These are phyloP conservation scores for Drosophila cardini DNA, from an alignment of 1,140 invertebrate species.

Conservation along the genomic window DNA sequence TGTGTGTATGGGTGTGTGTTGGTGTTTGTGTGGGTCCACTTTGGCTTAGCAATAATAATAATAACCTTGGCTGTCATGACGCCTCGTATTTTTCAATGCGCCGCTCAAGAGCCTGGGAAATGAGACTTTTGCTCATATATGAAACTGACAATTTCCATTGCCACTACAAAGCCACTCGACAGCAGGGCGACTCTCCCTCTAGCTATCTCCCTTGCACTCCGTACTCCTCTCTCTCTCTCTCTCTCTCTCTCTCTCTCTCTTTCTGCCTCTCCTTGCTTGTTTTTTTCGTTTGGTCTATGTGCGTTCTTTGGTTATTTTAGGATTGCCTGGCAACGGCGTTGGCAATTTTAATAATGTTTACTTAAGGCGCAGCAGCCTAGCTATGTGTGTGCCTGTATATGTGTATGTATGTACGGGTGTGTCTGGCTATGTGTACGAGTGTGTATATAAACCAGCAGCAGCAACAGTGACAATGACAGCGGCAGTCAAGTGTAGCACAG, in stretches of 20 bases:
- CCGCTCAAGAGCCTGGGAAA: slow-evolving; percentile 31
- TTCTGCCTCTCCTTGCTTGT: background rate
- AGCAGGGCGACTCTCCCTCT: slow-evolving; percentile 8
- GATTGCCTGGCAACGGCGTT: slow-evolving; percentile 73
- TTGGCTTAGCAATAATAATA: slow-evolving; percentile 78
- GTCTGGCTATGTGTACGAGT: slow-evolving; percentile 21
- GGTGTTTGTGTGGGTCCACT: slow-evolving; percentile 62
- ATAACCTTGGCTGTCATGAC: slow-evolving; percentile 76
- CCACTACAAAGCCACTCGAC: slow-evolving; percentile 61
- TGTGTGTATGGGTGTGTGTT: slow-evolving; percentile 5
- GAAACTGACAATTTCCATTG: slow-evolving; percentile 79
- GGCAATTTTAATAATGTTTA: slow-evolving; percentile 83
- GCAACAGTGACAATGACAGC: slow-evolving; percentile 8
- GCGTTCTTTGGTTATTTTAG: slow-evolving; percentile 72
- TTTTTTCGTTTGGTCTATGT: slow-evolving; percentile 23
- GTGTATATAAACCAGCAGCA: slow-evolving; percentile 50
- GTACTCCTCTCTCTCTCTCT: background rate
- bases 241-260: background rate
- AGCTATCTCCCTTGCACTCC: background rate
- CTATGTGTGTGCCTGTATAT: slow-evolving; percentile 8
- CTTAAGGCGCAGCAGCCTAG: slow-evolving; percentile 69
- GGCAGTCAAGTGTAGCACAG: slow-evolving; percentile 43
- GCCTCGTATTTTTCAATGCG: slow-evolving; percentile 69
- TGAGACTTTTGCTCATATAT: slow-evolving; percentile 43
- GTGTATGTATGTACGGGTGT: slow-evolving; percentile 18